A percentile compares a stretch with the other conserved stretches of the same genome.
phyloP scores from a whole-genome alignment of 2,888 invertebrate genomes.

The Hypsopygia costalis region DNA sequence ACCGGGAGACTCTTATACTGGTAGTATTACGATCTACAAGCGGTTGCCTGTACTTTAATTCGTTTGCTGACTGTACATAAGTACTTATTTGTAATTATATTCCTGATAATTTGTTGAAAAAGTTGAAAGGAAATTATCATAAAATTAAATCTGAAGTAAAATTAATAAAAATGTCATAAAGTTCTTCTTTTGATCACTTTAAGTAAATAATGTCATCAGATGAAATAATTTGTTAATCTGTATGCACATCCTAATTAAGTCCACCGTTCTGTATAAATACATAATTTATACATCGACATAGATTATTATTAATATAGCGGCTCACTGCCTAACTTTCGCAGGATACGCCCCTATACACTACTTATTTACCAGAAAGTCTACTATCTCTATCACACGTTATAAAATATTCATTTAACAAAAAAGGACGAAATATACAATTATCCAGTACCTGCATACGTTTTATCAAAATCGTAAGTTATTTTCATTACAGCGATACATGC shows the following conservation, averaged over 20 bases:
- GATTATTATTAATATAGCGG: background rate
- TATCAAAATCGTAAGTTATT: constrained; percentile 1
- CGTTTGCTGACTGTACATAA: too few species aligned
- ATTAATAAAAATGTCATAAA: too few species aligned
- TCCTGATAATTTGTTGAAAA: too few species aligned
- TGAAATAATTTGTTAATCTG: too few species aligned
- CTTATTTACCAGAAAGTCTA: background rate
- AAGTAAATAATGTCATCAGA: too few species aligned
- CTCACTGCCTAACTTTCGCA: background rate
- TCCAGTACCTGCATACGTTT: constrained; percentile 1
- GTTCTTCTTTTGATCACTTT: too few species aligned
- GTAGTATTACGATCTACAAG: too few species aligned
- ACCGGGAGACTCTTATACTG: too few species aligned
- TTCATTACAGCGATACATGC: background rate
- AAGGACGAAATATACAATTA: background rate
- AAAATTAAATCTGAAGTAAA: too few species aligned
- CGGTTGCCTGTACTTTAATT: too few species aligned
- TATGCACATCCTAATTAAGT: background rate
- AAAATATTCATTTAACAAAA: background rate
- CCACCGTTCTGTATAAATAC: background rate
- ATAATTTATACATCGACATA: background rate
- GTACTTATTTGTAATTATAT: too few species aligned
- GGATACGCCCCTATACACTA: background rate
- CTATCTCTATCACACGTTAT: background rate
- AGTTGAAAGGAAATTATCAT: too few species aligned